Base-by-base conservation (phyloP, 2,797 vertebrate genomes). In the Sebastes goodei region DNA sequence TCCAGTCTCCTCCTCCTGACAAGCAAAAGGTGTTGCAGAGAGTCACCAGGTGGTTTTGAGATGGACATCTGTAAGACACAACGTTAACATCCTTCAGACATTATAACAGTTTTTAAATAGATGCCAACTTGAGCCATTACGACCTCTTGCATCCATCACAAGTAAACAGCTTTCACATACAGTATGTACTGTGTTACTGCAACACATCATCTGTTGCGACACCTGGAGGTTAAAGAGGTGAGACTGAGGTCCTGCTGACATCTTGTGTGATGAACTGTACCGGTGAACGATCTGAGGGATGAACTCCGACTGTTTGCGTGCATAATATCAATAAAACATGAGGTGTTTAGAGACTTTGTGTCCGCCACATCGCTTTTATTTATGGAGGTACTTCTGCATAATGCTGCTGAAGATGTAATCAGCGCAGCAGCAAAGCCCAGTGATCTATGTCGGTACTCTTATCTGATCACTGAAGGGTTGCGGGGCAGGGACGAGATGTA, bases 301-400 rank as follows among this genome's bases (percentile, higher is more conserved):
- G 73, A 86, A 79, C 76, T 78, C 57, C 0, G 21, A 79, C 78
- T 86, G 80, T 84, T 87, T 80, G 71, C 55, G 15, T 62, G 65
- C 66, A 29, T 32, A 80, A 73, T 73, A 92, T 92, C 85, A 91
- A 93, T 92, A 91, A 93, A 89, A 93, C 92, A 93, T 89, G 87
- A 92, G 86, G 42, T 60, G 78, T 80, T 83, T 56, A 77, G 74
- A 78, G 89, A 86, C 81, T 77, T 46, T 81, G 53, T 85, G 88
- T 91, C 81, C 7, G 4, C 67, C 75, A 64, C 66, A 81, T 84
- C 10, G 8, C 68, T 74, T 82, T 92, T 91, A 93, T 93, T 87
- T 91, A 91, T 91, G 83, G 84, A 71, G 78, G 65, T 84, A 59
- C 76, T 78, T 84, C 67, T 86, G 89, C 88, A 92, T 92, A 87